These are phyloP conservation scores for Mesocentrotus franciscanus DNA, from an alignment of 53 echinoderm and acorn worm species.

Conservation along the genomic window DNA sequence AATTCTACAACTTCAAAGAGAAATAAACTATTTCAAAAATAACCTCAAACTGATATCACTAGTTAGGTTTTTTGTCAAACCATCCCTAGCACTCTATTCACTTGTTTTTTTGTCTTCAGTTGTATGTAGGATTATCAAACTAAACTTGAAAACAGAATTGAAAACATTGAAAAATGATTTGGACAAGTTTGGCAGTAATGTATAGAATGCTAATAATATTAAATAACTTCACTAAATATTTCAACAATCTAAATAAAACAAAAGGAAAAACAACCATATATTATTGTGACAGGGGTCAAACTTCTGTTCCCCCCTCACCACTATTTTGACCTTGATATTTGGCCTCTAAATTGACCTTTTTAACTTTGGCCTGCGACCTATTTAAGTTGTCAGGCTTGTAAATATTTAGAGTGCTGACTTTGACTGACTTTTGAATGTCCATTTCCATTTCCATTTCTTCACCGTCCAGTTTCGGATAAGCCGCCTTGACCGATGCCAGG, in stretches of 20 bases:
- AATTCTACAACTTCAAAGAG: constrained; percentile 24
- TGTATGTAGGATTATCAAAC: not conserved
- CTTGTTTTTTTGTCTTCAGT: not conserved
- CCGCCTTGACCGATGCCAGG: constrained; percentile 23
- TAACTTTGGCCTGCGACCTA: constrained; percentile 80
- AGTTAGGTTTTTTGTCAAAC: not conserved
- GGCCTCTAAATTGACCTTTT: constrained; percentile 96
- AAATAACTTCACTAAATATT: constrained; percentile 65
- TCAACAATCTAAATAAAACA: constrained; percentile 47
- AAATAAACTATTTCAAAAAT: not conserved
- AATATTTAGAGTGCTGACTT: constrained; percentile 91
- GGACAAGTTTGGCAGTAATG: constrained; percentile 69
- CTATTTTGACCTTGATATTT: constrained; percentile 73
- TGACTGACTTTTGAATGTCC: constrained; percentile 90
- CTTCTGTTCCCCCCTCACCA: constrained; percentile 90
- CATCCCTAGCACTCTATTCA: not conserved
- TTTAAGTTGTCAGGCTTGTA: constrained; percentile 82
- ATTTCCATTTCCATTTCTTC: constrained; percentile 79
- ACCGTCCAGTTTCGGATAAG: constrained; percentile 52
- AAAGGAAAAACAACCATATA: constrained; percentile 22
- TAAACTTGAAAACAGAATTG: constrained; percentile 34
- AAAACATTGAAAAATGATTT: constrained; percentile 25
- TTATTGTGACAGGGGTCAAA: constrained; percentile 72
- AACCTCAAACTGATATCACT: not conserved
- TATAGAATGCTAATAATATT: constrained; percentile 58